Evolutionary conservation across 2,113 vertebrate genomes (phyloP), one percentile per base, ranked within the genome.

Genomic region (Baryphthengus martii): DNA sequence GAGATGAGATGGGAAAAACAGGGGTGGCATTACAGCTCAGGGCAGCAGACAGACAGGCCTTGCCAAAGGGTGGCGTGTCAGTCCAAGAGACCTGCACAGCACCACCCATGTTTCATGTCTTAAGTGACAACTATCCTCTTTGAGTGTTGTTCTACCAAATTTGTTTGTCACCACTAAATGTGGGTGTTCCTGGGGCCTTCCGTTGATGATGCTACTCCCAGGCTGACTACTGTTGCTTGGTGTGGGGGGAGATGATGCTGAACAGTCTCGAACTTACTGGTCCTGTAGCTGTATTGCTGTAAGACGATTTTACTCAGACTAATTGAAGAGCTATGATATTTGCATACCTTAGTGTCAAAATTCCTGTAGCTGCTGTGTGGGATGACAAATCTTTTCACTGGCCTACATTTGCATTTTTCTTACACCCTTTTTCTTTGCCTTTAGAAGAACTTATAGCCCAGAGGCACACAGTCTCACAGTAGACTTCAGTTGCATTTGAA

Each of bases 71-170:
- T 19, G 40, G 18, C 10, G 2, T 23, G n/a, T 15, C 49, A 37
- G 24, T 42, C 67, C 16, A 8, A 18, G 33, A 33, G 17, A 44
- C 26, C 29, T 0, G 5, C 35, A 18, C 37, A 21, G 17, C 68
- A 23, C 37, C 11, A 6, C 18, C 2, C 4, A 11, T 1, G 1
- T 24, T 49, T 20, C 39, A 28, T 9, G 11, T 25, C 29, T 20
- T 17, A 19, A 74, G 37, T 16, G 44, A 18, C 2, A 0, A 23
- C 19, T 23, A 16, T 15, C 3, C 6, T 44, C 39, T 58, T 6
- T 28, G 45, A 28, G 33, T 18, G 21, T 24, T 59, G 7, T 21
- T 50, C 49, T 58, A 37, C 50, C 10, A 29, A 26, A 20, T 37
- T 6, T n/a, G 39, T 61, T 83, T 7, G 1, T 35, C n/a, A 26